Evolutionary conservation across 2,797 vertebrate genomes (phyloP).

Genomic region (Gila robusta): DNA sequence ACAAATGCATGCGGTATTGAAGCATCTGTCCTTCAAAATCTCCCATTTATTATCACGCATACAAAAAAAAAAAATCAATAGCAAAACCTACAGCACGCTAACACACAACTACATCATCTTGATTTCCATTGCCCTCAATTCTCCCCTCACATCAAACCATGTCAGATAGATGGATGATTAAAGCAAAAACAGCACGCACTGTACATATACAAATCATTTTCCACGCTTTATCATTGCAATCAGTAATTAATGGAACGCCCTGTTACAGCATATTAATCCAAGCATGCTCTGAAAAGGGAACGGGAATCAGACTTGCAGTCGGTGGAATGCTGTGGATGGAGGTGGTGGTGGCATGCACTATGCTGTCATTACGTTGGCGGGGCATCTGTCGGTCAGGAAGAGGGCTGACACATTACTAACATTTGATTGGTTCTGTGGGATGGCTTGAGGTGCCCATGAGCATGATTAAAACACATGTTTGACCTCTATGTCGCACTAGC

Average conservation of each 20-base stretch:
- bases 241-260: slow-evolving; percentile 54
- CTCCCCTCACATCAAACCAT: slow-evolving; percentile 29
- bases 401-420: slow-evolving; percentile 13
- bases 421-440: slow-evolving; percentile 45
- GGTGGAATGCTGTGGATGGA: not conserved
- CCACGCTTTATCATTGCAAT: slow-evolving; percentile 41
- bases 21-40: slow-evolving; percentile 1
- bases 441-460: slow-evolving; percentile 9
- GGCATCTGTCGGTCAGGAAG: not conserved
- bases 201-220: slow-evolving; percentile 45
- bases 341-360: not conserved
- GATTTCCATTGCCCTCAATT: slow-evolving; percentile 12
- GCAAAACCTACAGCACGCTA: slow-evolving; percentile 2
- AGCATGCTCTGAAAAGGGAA: slow-evolving; percentile 1
- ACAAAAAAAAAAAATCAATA: slow-evolving; percentile 44
- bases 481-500: slow-evolving; percentile 22
- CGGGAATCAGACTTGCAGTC: not conserved
- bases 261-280: slow-evolving; percentile 48
- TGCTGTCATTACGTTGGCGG: not conserved
- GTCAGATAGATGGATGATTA: slow-evolving; percentile 33
- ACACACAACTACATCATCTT: slow-evolving; percentile 15
- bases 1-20: not conserved
- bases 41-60: slow-evolving; percentile 8
- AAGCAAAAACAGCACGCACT: slow-evolving; percentile 34
- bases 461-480: slow-evolving; percentile 35